Evolutionary conservation across 2,888 invertebrate species (phyloP), one percentile per base, ranked within the genome.

Genomic region (Noctua janthe): DNA sequence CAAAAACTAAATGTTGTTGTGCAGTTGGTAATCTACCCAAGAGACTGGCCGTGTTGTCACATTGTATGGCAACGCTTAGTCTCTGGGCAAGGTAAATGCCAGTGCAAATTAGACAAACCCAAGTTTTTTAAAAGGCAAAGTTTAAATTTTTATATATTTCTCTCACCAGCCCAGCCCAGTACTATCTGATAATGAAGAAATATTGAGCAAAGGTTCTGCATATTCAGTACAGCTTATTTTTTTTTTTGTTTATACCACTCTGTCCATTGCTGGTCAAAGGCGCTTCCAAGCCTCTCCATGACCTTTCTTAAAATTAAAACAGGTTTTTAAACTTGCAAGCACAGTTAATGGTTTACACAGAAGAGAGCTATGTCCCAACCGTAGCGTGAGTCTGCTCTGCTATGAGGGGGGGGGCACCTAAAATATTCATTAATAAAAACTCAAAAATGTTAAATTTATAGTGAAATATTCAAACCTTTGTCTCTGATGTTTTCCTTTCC

Each of bases 401-500:
- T 39, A 39, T 39, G 39, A 39, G 4, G 35, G 35, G 3, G 35
- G 56, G 23, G 1, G 29, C 5, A n/a, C n/a, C 4, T n/a, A 59
- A 59, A 59, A 59, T 29, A n/a, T n/a, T 13, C 1, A 13, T n/a
- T 23, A n/a, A 10, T 5, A 6, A 43, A 39, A 39, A 4, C 39
- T 8, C 10, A 43, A 47, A 62, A 29, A 62, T 17, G 2, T 64
- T 2, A 15, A 15, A 62, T 59, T 59, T 7, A 35, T 8, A 5
- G 15, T 20, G 39, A 35, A 64, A 39, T 35, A 64, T 35, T 64
- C 17, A n/a, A 35, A 80, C 83, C 81, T 80, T 83, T 5, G 82
- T 72, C 43, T 85, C 85, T 20, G 81, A 71, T 51, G 69, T 76
- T 71, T 86, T 91, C 87, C 85, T 91, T 87, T 74, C 85, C 82